These are phyloP conservation scores for Phataginus tetradactyla DNA, from an alignment of 2,797 vertebrate species.

Conservation along the genomic window DNA sequence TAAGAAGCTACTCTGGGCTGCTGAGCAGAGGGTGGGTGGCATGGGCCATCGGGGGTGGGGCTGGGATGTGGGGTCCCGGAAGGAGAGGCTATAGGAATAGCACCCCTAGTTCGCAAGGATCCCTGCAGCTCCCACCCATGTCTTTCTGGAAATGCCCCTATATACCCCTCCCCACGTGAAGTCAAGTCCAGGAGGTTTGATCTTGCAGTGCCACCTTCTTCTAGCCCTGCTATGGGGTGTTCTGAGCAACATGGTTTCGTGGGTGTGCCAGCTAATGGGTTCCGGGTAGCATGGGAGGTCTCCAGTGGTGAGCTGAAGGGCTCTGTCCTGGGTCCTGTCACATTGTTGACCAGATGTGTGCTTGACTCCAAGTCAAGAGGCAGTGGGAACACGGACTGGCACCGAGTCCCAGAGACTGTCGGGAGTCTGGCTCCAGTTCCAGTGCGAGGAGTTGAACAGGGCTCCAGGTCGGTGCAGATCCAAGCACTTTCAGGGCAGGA, in stretches of 20 bases:
- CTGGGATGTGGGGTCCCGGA: not conserved
- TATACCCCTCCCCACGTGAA: not conserved
- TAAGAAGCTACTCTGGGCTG: conserved; percentile 14
- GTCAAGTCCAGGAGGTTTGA: not conserved
- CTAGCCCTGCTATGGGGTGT: not conserved
- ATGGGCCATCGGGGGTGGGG: not conserved
- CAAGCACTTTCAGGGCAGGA: not conserved
- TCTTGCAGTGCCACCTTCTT: rapidly evolving
- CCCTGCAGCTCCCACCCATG: too few species aligned
- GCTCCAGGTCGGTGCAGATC: not conserved
- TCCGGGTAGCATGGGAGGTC: not conserved
- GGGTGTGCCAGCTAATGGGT: not conserved
- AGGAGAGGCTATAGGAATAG: not conserved
- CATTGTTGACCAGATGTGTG: not conserved
- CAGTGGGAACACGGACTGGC: not conserved
- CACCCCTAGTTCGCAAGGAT: too few species aligned
- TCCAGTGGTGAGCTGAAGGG: not conserved
- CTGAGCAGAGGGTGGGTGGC: not conserved
- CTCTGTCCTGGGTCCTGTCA: conserved; percentile 46
- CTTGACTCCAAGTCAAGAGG: conserved; percentile 30
- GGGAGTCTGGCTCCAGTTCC: not conserved
- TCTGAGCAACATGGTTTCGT: not conserved
- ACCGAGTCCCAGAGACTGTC: conserved; percentile 29
- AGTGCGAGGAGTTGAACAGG: not conserved
- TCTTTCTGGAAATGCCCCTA: not conserved